Evolutionary conservation across 2,113 vertebrate species (phyloP).

Genomic region (Istiophorus platypterus): DNA sequence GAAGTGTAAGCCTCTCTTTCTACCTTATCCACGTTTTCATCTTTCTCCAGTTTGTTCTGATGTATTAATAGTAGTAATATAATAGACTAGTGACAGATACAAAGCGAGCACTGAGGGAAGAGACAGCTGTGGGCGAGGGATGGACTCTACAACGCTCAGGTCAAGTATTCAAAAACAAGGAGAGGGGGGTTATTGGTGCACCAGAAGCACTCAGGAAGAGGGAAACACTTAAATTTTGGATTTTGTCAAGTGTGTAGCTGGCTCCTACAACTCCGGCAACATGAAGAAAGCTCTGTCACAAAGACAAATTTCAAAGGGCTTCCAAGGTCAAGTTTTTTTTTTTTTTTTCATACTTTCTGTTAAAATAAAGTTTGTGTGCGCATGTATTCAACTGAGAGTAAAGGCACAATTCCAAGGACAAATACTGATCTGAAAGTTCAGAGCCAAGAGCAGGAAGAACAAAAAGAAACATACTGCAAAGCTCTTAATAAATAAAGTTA

Average conservation of each 20-base stretch:
- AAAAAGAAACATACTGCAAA: not conserved
- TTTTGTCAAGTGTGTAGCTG: slow-evolving; percentile 5
- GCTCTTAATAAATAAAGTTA: not conserved
- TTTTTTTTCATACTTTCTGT: slow-evolving; percentile 2
- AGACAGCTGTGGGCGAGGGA: not conserved
- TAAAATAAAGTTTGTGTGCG: not conserved
- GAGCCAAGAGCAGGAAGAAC: slow-evolving; percentile 11
- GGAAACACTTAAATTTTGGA: not conserved
- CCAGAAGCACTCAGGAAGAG: slow-evolving; percentile 6
- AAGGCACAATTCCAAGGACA: not conserved
- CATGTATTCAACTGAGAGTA: not conserved
- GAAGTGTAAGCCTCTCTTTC: not conserved
- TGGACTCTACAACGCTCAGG: not conserved
- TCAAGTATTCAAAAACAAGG: slow-evolving; percentile 12
- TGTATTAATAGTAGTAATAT: slow-evolving; percentile 25
- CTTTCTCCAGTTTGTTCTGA: not conserved
- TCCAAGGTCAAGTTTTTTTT: slow-evolving; percentile 20
- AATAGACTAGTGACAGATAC: not conserved
- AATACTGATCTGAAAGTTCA: not conserved
- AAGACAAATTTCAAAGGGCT: slow-evolving; percentile 18
- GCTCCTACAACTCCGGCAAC: not conserved
- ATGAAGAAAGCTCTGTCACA: slow-evolving; percentile 6
- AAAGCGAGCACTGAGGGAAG: slow-evolving; percentile 12
- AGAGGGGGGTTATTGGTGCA: not conserved
- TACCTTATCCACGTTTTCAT: slow-evolving; percentile 26